Evolutionary conservation across 2,113 vertebrate species (phyloP).

Genomic region (Albula goreensis): DNA sequence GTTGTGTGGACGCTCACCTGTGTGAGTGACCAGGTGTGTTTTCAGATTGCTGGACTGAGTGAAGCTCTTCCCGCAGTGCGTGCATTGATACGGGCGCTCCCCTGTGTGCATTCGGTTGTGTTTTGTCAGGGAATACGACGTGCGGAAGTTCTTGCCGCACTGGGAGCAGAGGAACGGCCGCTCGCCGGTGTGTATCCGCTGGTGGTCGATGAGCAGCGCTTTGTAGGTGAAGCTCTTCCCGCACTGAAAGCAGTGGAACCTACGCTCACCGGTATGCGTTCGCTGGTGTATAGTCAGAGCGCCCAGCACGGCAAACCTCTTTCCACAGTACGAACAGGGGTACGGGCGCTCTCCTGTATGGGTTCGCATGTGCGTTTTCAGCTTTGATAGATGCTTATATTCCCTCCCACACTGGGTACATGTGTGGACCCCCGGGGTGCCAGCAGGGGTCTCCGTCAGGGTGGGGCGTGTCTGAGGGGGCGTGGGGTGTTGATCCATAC

Average conservation of each 20-base stretch:
- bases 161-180: slow-evolving; percentile 75
- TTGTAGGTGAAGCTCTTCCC: slow-evolving; percentile 77
- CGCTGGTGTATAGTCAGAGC: too few species aligned
- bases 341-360: too few species aligned
- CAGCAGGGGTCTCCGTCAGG: too few species aligned
- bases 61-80: slow-evolving; percentile 72
- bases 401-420: too few species aligned
- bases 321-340: too few species aligned
- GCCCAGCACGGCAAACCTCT: too few species aligned
- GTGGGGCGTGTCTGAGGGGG: too few species aligned
- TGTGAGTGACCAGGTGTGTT: slow-evolving; percentile 65
- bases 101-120: slow-evolving; percentile 79
- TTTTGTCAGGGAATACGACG: slow-evolving; percentile 77
- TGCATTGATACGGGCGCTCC: slow-evolving; percentile 76
- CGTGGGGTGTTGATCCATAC: too few species aligned
- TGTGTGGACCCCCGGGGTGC: too few species aligned
- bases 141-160: slow-evolving; percentile 80
- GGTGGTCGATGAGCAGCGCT: slow-evolving; percentile 75
- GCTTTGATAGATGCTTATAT: too few species aligned
- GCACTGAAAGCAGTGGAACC: slow-evolving; percentile 61
- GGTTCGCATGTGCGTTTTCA: too few species aligned
- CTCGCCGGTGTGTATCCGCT: slow-evolving; percentile 79
- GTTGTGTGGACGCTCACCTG: background rate
- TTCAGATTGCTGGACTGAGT: slow-evolving; percentile 73
- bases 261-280: too few species aligned